Base-by-base conservation (phyloP, 2,113 vertebrate genomes). In the Sigmodon hispidus region DNA sequence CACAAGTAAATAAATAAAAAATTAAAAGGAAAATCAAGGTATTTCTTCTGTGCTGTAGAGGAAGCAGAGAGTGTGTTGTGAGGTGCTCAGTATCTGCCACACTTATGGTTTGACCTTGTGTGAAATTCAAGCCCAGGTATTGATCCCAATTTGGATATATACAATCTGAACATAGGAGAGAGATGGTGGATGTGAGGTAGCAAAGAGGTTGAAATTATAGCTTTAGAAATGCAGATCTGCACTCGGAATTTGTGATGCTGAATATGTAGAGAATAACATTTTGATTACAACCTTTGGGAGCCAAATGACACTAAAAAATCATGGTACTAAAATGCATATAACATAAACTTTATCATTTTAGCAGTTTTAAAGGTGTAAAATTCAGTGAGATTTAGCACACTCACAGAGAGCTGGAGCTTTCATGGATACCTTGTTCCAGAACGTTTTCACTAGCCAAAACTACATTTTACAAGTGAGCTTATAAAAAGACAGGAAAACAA, bases 401-500 rank as follows among this genome's bases (percentile, higher is more conserved):
- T 91, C 61, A 69, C 16, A 57, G 45, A 75, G 45, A 91, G 50
- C 63, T 91, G 11, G n/a, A 91, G 92, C 73, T 50, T 63, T 89
- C 48, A 63, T 26, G 7, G 19, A 11, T 83, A 13, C 72, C 61
- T 89, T 69, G 29, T 76, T 96, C n/a, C 70, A 95, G 57, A 86
- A 95, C 43, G 63, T 94, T 96, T 91, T 94, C 40, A 96, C 72
- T 65, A 72, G 67, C 75, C 34, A 91, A 93, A 92, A 65, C 48
- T 87, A 40, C 4, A 52, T 90, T n/a, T 96, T 95, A 8, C 43
- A 95, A 91, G 63, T 84, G 81, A 94, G 40, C n/a, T 87, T 89
- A 95, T 75, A 88, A 90, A 93, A 95, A 77, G 48, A 89, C 43
- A 85, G n/a, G 45, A 83, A 91, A 94, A 94, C 17, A 90, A 80